phyloP scores from a whole-genome alignment of 1,140 invertebrate genomes.

The Caenorhabditis remanei region DNA sequence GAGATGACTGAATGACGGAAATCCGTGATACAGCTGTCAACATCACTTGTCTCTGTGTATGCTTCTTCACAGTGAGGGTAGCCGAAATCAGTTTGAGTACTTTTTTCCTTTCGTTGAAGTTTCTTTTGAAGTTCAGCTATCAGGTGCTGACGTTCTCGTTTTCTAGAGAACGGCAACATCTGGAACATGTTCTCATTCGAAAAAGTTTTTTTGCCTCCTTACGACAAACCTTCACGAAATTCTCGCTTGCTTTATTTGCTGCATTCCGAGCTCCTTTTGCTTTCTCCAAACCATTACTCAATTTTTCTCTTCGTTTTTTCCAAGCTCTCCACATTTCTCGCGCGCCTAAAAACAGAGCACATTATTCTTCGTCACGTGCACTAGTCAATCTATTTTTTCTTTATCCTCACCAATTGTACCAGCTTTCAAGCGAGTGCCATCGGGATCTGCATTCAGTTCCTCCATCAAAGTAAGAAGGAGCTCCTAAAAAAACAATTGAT shows the following conservation, averaged over 20 bases:
- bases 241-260: slow-evolving; percentile 58
- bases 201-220: background rate
- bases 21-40: slow-evolving; percentile 57
- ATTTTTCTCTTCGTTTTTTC: slow-evolving; percentile 61
- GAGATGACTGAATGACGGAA: slow-evolving; percentile 18
- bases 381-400: background rate
- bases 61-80: slow-evolving; percentile 56
- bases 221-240: slow-evolving; percentile 59
- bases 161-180: slow-evolving; percentile 60
- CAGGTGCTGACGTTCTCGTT: slow-evolving; percentile 62
- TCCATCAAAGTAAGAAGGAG: slow-evolving; percentile 74
- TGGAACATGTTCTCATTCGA: slow-evolving; percentile 26
- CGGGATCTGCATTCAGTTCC: slow-evolving; percentile 69
- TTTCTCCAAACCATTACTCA: slow-evolving; percentile 41
- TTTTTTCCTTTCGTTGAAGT: slow-evolving; percentile 52
- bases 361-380: slow-evolving; percentile 50
- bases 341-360: slow-evolving; percentile 54
- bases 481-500: slow-evolving; percentile 67
- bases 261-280: slow-evolving; percentile 45
- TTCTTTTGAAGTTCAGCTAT: slow-evolving; percentile 60
- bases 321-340: slow-evolving; percentile 66
- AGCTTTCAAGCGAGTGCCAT: slow-evolving; percentile 60
- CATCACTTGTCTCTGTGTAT: slow-evolving; percentile 58
- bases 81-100: slow-evolving; percentile 50
- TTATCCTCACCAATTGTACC: slow-evolving; percentile 57